Conservation (phyloP, 1,140 invertebrate genomes). For the Monochamus saltuarius region DNA sequence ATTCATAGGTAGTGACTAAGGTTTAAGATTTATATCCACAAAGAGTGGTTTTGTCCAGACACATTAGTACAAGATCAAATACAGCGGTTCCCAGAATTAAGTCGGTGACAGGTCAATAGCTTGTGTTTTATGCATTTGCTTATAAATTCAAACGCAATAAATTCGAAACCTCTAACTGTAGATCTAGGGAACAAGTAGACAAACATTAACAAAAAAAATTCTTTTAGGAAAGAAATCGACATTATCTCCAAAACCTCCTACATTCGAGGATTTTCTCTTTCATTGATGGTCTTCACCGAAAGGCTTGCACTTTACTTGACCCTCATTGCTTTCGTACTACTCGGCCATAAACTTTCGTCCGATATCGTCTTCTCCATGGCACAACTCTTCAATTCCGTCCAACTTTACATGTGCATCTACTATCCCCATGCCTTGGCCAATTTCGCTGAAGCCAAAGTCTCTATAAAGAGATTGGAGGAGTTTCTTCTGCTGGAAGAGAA, state of each 20-base stretch:
- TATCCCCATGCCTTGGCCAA: constrained; percentile 57
- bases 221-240: constrained; percentile 63
- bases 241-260: constrained; percentile 68
- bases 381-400: constrained; percentile 72
- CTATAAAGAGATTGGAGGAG: constrained; percentile 64
- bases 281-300: constrained; percentile 67
- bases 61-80: no score
- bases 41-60: no score
- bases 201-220: constrained; percentile 18
- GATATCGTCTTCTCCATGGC: constrained; percentile 72
- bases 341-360: constrained; percentile 62
- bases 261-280: constrained; percentile 69
- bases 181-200: no score
- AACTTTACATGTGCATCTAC: constrained; percentile 70
- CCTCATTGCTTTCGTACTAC: constrained; percentile 65
- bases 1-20: no score
- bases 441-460: constrained; percentile 60
- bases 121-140: no score
- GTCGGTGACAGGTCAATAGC: no score
- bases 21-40: no score
- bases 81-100: no score
- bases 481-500: constrained; percentile 59
- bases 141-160: no score
- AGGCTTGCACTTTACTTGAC: constrained; percentile 72
- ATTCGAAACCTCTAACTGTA: no score